Base-by-base conservation (phyloP, 2,797 vertebrate genomes). In the Channa striata region DNA sequence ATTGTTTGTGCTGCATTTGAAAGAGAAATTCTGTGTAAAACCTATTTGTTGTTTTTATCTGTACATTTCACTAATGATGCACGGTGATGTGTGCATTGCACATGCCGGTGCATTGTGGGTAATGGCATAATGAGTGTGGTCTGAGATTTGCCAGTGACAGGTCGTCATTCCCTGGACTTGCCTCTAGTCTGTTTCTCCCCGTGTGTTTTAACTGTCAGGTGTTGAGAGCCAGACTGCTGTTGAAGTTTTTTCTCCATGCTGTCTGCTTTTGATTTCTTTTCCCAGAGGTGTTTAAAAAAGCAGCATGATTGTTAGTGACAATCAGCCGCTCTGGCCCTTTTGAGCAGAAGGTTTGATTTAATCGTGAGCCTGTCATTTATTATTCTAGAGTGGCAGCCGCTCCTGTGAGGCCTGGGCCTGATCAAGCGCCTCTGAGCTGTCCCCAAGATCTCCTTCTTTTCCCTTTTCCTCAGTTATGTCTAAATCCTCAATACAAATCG, bases 401-500 rank as follows among this genome's bases (percentile, higher is more conserved):
- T 80, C 83, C 88, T 86, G 87, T 87, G 93, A 94, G 94, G 89
- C 82, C 93, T 81, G 84, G 71, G 87, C 93, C 94, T 95, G 96
- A 97, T 98, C 95, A 95, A 95, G 94, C 91, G 85, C 92, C 94
- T 92, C 75, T 70, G 94, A 95, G 94, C 93, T 92, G 88, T 93
- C 92, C 91, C 83, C 87, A 83, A 84, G 81, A 81, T 86, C 84
- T 83, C 87, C 70, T 84, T 85, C 75, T 81, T 78, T 72, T 65
- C 82, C 85, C 78, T 68, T 76, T 65, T 54, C 83, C 92, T 90
- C 94, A 88, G 92, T 96, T 96, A 95, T 94, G 95, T 98, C 95
- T 98, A 97, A 99, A 98, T 97, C 96, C 96, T 97, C 96, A 94
- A 95, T 97, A 99, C 96, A 99, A 98, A 99, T 98, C 95, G 95